Base-by-base conservation (phyloP, 2,797 vertebrate species). In the Coccyzus lansbergi region DNA sequence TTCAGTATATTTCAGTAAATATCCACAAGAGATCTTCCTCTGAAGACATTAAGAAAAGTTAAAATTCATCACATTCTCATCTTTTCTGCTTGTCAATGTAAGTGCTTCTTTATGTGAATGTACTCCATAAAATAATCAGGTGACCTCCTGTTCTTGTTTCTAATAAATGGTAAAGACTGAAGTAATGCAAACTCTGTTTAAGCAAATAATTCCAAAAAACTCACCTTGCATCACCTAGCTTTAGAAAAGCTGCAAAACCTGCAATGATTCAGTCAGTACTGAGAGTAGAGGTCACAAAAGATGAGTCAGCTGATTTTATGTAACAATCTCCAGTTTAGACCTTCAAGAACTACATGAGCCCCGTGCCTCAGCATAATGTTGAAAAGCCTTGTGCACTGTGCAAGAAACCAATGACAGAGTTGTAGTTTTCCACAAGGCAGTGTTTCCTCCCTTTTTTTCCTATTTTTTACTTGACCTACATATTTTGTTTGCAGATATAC, bases 261-360 rank as follows among this genome's bases (percentile, higher is more conserved):
- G 72, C 74, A 67, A 24, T 49, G 64, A 80, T 92, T 79, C 84
- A 83, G n/a, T 72, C 52, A 68, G 48, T 67, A 70, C 14, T 29
- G 49, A 84, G 28, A 26, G 15, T 38, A 74, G 80, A 96, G 86
- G 67, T 84, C 62, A 71, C 62, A 58, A 5, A 0, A 85, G 76
- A 92, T 94, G 76, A 94, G 26, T 93, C 69, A 95, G 89, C 77
- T 81, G 65, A 88, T 94, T 94, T 95, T 90, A 90, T 71, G 44
- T 86, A 95, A 90, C 62, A 63, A 56, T 68, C 42, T 88, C 72
- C 67, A 85, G 5, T 92, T 91, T 63, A 88, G 70, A 65, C 20
- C 72, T 85, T 81, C 59, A 83, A 89, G 92, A 89, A 71, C 31
- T n/a, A 89, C 68, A 51, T 64, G 62, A 92, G 76, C 28, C 26